phyloP scores from a whole-genome alignment of 1,140 invertebrate genomes.

The Papilio helenus region DNA sequence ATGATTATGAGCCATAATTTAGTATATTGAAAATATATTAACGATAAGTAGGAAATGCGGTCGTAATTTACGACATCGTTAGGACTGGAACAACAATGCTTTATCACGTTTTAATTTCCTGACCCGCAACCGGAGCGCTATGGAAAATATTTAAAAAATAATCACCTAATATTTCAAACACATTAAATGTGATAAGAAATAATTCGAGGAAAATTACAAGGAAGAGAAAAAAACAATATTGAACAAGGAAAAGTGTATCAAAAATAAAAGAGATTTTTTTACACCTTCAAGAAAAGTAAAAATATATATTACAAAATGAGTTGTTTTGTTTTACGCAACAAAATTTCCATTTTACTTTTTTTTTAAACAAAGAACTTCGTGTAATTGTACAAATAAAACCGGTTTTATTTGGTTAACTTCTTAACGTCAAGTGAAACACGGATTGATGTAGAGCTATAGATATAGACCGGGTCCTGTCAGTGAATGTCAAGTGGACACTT shows the following conservation, averaged over 20 bases:
- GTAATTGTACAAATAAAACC: not conserved
- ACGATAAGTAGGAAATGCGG: not conserved
- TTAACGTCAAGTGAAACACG: not conserved
- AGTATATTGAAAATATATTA: conserved; percentile 2
- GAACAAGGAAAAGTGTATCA: too few species aligned
- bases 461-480: not conserved
- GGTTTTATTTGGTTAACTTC: not conserved
- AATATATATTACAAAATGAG: too few species aligned
- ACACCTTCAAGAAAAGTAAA: too few species aligned
- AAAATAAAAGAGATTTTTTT: too few species aligned
- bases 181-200: too few species aligned
- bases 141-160: too few species aligned
- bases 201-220: too few species aligned
- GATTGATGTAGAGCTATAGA: not conserved
- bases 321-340: too few species aligned
- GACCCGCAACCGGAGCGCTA: not conserved
- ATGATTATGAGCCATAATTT: not conserved
- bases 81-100: conserved; percentile 4
- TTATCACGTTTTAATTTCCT: conserved; percentile 28
- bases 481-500: not conserved
- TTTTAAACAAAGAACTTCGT: too few species aligned
- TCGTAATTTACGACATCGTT: conserved; percentile 3
- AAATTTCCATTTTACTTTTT: too few species aligned
- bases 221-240: too few species aligned
- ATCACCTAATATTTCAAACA: too few species aligned